Percentiles rank a stretch among this genome's conserved stretches.
Conservation (phyloP, 2,888 invertebrate species). For the Cheilosia soror region DNA sequence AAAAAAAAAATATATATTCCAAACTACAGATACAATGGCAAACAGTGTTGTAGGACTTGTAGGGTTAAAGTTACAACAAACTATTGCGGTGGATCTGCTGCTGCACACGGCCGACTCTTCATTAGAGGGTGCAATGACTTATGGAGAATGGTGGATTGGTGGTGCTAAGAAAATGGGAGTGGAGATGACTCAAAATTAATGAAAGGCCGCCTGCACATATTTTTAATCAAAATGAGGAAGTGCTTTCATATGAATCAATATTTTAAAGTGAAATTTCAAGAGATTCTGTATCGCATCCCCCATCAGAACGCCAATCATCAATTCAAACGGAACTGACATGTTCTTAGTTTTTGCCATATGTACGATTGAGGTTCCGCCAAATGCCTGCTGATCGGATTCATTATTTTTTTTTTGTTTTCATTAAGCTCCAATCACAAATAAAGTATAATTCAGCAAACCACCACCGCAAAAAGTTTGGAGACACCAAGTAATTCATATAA, state of each 20-base stretch:
- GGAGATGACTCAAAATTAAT: slow-evolving; percentile 21
- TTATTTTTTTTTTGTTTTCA: background rate
- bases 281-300: background rate
- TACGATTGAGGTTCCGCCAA: slow-evolving; percentile 18
- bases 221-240: slow-evolving; percentile 14
- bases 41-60: slow-evolving; percentile 3
- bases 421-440: background rate
- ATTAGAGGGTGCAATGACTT: slow-evolving; percentile 60
- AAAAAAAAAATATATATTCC: slow-evolving; percentile 9
- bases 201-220: slow-evolving; percentile 4
- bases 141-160: background rate
- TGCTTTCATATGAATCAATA: slow-evolving; percentile 17
- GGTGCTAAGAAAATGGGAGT: slow-evolving; percentile 15
- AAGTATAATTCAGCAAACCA: slow-evolving; percentile 41
- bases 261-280: background rate
- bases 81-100: slow-evolving; percentile 50
- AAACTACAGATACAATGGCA: slow-evolving; percentile 53
- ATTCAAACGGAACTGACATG: background rate
- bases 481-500: slow-evolving; percentile 14
- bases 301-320: slow-evolving; percentile 3
- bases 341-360: slow-evolving; percentile 12
- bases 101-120: slow-evolving; percentile 17
- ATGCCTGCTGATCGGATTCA: background rate
- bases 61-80: slow-evolving; percentile 55
- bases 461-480: background rate